Conservation (phyloP, 2,888 invertebrate species). For the Mimumesa dahlbomi region DNA sequence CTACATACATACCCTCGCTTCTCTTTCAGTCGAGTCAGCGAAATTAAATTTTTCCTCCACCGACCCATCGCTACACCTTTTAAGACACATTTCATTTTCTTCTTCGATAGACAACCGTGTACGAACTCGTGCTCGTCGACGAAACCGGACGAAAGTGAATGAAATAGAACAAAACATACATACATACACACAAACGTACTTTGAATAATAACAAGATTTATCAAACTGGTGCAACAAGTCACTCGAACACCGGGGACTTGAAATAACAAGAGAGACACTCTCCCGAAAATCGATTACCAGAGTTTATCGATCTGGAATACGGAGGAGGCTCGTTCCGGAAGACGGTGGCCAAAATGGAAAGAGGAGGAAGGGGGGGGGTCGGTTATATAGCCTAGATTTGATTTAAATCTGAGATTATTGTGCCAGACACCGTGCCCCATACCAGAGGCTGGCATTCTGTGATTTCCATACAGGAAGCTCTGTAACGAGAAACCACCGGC, state of each 20-base stretch:
- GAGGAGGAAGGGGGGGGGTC: slow-evolving; percentile 29
- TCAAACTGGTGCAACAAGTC: slow-evolving; percentile 11
- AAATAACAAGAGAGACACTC: neutral
- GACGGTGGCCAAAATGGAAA: slow-evolving; percentile 28
- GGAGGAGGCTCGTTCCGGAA: slow-evolving; percentile 51
- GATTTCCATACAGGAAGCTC: slow-evolving; percentile 79
- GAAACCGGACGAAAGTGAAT: too few relatives aligned
- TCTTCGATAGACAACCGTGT: too few relatives aligned
- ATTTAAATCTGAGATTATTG: slow-evolving; percentile 76
- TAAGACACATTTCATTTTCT: too few relatives aligned
- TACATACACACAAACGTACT: too few relatives aligned
- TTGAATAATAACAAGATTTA: too few relatives aligned
- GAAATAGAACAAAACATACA: too few relatives aligned
- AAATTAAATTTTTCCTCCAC: too few relatives aligned
- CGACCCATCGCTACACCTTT: too few relatives aligned
- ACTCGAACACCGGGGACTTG: neutral
- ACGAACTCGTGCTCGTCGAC: too few relatives aligned
- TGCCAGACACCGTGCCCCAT: slow-evolving; percentile 50
- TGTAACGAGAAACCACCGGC: slow-evolving; percentile 76
- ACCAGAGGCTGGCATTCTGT: slow-evolving; percentile 55
- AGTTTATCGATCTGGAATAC: slow-evolving; percentile 32
- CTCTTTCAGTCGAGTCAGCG: too few relatives aligned
- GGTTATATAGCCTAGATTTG: slow-evolving; percentile 70
- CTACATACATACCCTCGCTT: too few relatives aligned
- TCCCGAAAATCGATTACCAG: slow-evolving; percentile 49